These are phyloP conservation scores for Incurvaria masculella DNA, from an alignment of 2,888 invertebrate species.

Conservation along the genomic window DNA sequence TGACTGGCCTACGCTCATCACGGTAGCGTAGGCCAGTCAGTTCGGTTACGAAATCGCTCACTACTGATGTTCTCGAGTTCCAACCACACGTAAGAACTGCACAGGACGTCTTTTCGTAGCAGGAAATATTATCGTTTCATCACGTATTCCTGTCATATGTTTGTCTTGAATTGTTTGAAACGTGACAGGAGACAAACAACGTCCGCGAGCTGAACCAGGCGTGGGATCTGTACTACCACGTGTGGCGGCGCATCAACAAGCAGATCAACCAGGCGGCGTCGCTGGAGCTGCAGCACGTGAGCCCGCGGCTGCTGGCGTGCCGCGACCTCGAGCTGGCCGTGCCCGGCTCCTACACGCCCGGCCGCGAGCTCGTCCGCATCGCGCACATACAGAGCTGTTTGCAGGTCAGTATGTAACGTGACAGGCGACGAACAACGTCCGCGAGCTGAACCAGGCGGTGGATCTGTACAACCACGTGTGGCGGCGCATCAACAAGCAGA, in stretches of 20 bases:
- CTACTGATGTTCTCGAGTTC: too few species aligned
- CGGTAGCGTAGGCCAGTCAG: too few species aligned
- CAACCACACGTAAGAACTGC: too few species aligned
- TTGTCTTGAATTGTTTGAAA: too few species aligned
- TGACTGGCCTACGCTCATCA: too few species aligned
- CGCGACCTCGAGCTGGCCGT: slow-evolving; percentile 92
- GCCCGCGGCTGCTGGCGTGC: slow-evolving; percentile 83
- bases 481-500: slow-evolving; percentile 80
- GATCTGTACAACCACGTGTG: slow-evolving; percentile 95
- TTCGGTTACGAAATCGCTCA: too few species aligned
- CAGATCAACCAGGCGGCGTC: slow-evolving; percentile 89
- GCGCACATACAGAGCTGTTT: slow-evolving; percentile 84
- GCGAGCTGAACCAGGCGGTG: slow-evolving; percentile 92
- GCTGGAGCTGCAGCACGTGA: slow-evolving; percentile 90
- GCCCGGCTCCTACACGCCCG: slow-evolving; percentile 97
- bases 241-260: slow-evolving; percentile 83
- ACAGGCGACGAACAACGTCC: slow-evolving; percentile 67
- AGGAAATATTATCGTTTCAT: too few species aligned
- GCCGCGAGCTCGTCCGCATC: slow-evolving; percentile 81
- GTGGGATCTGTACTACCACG: slow-evolving; percentile 95
- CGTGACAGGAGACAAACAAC: slow-evolving; percentile 67
- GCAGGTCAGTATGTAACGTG: slow-evolving; percentile 65
- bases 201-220: slow-evolving; percentile 86
- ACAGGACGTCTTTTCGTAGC: too few species aligned
- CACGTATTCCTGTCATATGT: too few species aligned